Evolutionary conservation across 2,113 vertebrate genomes (phyloP).

Genomic region (Agapornis roseicollis): DNA sequence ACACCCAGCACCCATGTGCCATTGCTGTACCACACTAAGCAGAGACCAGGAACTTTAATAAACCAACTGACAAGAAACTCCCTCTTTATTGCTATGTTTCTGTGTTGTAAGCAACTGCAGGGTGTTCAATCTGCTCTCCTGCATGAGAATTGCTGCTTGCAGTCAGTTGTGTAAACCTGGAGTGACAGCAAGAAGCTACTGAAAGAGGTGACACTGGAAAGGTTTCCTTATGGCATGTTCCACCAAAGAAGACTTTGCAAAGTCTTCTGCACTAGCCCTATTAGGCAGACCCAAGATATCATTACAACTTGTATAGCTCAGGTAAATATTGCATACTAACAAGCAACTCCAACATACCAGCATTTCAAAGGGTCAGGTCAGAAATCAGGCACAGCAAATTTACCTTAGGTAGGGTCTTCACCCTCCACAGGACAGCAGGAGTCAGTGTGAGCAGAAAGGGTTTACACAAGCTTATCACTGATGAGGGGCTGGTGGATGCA

Average conservation of each 20-base stretch:
- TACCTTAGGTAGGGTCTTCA: neutral
- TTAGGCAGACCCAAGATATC: neutral
- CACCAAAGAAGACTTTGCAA: neutral
- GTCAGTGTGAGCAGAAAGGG: neutral
- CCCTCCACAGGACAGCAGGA: neutral
- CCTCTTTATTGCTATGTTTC: neutral
- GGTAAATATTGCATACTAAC: neutral
- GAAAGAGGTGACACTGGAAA: neutral
- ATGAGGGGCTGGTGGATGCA: neutral
- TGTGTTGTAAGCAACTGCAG: neutral
- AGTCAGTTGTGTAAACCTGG: neutral
- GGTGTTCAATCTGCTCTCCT: neutral
- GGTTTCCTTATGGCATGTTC: neutral
- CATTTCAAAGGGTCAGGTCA: neutral
- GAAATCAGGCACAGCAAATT: neutral
- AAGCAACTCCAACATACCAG: rapidly evolving
- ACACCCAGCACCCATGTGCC: rapidly evolving
- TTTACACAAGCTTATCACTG: neutral
- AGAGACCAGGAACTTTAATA: neutral
- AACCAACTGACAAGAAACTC: neutral
- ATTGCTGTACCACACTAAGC: neutral
- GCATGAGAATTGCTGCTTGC: neutral
- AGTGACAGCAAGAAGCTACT: neutral
- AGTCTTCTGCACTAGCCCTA: neutral
- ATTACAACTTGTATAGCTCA: neutral